Percentiles rank a stretch among this genome's conserved stretches.
phyloP scores from a whole-genome alignment of 2,113 vertebrate genomes.

The Sinocyclocheilus anophthalmus region DNA sequence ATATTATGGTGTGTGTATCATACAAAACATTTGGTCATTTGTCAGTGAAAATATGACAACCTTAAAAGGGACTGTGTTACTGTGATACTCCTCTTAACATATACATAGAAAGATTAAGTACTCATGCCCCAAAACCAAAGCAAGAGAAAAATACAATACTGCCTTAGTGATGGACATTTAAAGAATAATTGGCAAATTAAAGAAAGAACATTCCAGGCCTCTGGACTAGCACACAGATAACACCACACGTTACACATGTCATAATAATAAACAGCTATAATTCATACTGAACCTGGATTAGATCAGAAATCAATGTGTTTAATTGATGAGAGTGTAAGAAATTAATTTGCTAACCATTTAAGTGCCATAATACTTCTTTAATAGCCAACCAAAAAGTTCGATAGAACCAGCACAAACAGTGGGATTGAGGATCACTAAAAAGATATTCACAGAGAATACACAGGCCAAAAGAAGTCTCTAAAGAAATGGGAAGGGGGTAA shows the following conservation, averaged over 20 bases:
- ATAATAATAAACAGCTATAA: conserved; percentile 37
- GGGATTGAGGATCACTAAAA: conserved; percentile 17
- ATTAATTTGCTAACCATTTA: conserved; percentile 27
- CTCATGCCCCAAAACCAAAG: conserved; percentile 47
- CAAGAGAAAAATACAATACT: conserved; percentile 50
- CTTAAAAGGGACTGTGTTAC: conserved; percentile 45
- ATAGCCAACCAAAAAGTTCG: conserved; percentile 20
- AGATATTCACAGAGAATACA: conserved; percentile 10
- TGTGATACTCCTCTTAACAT: conserved; percentile 32
- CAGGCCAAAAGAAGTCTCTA: conserved; percentile 14
- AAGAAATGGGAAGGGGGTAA: conserved; percentile 6
- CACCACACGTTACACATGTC: conserved; percentile 19
- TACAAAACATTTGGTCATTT: conserved; percentile 52
- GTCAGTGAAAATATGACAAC: conserved; percentile 48
- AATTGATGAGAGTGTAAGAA: conserved; percentile 18
- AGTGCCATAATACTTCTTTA: conserved; percentile 2
- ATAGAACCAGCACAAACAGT: conserved; percentile 33
- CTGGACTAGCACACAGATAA: conserved; percentile 44
- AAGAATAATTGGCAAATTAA: conserved; percentile 38
- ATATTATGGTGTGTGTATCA: conserved; percentile 73
- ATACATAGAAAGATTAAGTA: conserved; percentile 40
- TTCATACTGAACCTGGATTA: conserved; percentile 4
- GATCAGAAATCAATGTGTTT: conserved; percentile 23
- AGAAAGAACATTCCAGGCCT: conserved; percentile 48
- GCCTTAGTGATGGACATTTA: conserved; percentile 40